phyloP scores from a whole-genome alignment of 1,140 invertebrate species.

The Drosophila ambigua region DNA sequence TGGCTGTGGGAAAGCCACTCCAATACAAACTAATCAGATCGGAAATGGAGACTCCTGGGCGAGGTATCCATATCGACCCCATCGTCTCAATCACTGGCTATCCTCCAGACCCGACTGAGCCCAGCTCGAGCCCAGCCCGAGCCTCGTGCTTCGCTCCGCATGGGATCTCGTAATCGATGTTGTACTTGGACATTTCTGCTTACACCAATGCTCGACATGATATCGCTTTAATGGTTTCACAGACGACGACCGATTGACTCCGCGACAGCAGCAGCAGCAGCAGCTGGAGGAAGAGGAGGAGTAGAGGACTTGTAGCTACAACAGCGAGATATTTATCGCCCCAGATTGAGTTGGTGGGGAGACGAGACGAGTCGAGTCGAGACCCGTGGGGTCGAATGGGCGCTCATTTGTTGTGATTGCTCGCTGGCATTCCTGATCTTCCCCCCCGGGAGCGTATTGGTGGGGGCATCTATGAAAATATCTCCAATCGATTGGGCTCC shows the following conservation, averaged over 20 bases:
- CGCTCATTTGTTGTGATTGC: constrained; percentile 38
- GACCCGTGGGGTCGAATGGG: constrained; percentile 42
- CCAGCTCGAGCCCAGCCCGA: constrained; percentile 24
- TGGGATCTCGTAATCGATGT: constrained; percentile 72
- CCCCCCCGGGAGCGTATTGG: neutral
- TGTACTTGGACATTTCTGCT: constrained; percentile 65
- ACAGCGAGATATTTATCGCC: constrained; percentile 68
- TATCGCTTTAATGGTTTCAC: constrained; percentile 62
- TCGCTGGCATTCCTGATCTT: constrained; percentile 22
- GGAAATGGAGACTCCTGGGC: constrained; percentile 28
- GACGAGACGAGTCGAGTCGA: constrained; percentile 2
- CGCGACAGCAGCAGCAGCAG: neutral
- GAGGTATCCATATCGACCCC: neutral
- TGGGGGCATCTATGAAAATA: too few relatives aligned
- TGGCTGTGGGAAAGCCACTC: constrained; percentile 1
- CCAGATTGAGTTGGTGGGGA: constrained; percentile 42
- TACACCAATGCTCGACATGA: constrained; percentile 59
- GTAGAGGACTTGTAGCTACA: constrained; percentile 20
- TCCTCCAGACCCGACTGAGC: constrained; percentile 10
- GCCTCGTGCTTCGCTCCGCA: constrained; percentile 35
- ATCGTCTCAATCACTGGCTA: constrained; percentile 26
- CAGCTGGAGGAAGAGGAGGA: too few relatives aligned
- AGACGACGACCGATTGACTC: constrained; percentile 47
- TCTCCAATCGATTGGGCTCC: neutral
- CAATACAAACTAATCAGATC: constrained; percentile 29